Evolutionary conservation across 2,888 invertebrate genomes (phyloP), one percentile per base, ranked within the genome.

Genomic region (Tetanocera ferruginea): DNA sequence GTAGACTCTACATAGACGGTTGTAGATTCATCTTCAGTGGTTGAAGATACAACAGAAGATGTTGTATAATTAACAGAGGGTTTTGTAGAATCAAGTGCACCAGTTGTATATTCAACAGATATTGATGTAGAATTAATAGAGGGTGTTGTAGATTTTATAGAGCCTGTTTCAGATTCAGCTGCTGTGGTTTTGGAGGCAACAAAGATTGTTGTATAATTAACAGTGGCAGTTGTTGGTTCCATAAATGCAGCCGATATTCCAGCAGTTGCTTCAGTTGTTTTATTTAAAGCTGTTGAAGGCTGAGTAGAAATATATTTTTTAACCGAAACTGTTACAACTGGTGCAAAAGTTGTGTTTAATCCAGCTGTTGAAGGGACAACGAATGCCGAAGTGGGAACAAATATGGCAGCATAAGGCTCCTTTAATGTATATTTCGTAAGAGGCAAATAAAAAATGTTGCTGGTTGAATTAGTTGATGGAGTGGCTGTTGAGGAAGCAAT

Each of bases 251-350:
- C 9, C 6, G 77, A 62, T 5, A 71, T 55, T 14, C 60, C 77
- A 19, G 55, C 77, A 60, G 76, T 31, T 3, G 60, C 43, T 23
- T 55, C 71, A 19, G 69, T 52, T 9, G 73, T 23, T 64, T 66
- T 34, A 43, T 37, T 67, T 6, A 52, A 55, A 0, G 31, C 57
- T 49, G 1, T 43, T 43, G 43, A 11, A 43, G 43, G 11, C 19
- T 66, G 76, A 60, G 76, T 25, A 2, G 60, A 43, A 23, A 55
- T 74, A 17, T 70, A 34, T 9, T 70, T 23, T 69, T 66, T 51
- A 43, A 31, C 67, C 5, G 37, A 55, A 0, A 43, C 57, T 49
- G 77, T 23, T 71, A 73, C 74, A 57, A 37, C 5, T 72, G 31
- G 37, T n/a, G 64, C 67, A 69, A 17, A 25, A 49, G 69, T 69